These are phyloP conservation scores for Avahi laniger DNA, from an alignment of 2,797 vertebrate genomes.

Conservation along the genomic window DNA sequence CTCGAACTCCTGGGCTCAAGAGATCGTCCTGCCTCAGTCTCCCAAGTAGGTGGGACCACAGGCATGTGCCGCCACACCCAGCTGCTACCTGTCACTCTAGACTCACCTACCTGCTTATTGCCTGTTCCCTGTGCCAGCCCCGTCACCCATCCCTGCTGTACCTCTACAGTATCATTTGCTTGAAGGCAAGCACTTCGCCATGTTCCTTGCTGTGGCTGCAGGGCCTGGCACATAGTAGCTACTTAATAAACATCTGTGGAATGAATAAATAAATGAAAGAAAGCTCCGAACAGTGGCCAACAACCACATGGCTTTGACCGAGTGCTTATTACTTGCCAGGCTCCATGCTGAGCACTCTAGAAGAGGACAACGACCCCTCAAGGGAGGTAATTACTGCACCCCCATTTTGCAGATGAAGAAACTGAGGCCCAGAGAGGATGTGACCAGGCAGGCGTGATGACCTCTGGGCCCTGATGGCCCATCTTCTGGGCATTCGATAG, in stretches of 20 bases:
- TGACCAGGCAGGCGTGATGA: background rate
- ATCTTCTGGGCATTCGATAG: background rate
- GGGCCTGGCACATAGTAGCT: background rate
- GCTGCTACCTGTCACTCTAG: background rate
- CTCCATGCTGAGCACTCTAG: fast-evolving
- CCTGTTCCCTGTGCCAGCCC: background rate
- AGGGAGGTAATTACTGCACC: background rate
- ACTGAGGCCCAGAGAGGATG: background rate
- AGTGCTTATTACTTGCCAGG: no score
- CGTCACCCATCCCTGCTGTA: background rate
- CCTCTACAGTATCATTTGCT: background rate
- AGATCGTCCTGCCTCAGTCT: no score
- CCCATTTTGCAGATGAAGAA: background rate
- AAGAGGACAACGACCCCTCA: background rate
- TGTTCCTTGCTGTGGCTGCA: background rate
- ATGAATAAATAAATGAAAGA: background rate
- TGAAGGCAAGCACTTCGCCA: background rate
- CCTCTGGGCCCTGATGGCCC: background rate
- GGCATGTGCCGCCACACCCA: no score
- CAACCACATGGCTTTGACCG: background rate
- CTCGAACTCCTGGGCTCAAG: no score
- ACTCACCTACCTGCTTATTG: background rate
- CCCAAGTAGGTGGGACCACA: no score
- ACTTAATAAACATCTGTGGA: background rate
- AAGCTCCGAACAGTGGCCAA: background rate